Evolutionary conservation across 2,113 vertebrate species (phyloP).

Genomic region (Origma solitaria): DNA sequence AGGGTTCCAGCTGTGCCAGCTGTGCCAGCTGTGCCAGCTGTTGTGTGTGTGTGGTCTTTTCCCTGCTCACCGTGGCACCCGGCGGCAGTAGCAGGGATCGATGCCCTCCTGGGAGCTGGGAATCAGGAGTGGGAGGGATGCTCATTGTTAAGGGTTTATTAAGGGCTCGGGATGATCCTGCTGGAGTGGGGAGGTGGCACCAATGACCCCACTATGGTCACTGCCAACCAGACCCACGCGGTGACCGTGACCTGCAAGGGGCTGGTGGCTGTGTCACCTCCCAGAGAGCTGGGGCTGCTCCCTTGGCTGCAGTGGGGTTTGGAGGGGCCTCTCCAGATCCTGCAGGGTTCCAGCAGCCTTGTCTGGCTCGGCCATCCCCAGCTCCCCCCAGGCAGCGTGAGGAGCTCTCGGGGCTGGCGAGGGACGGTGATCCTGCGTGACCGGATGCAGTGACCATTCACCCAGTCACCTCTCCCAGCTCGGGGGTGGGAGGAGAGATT

Average conservation of each 20-base stretch:
- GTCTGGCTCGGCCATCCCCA: background rate
- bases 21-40: background rate
- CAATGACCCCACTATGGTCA: background rate
- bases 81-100: background rate
- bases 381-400: accelerated
- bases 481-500: background rate
- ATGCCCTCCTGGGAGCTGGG: background rate
- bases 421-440: accelerated
- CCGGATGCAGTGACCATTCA: background rate
- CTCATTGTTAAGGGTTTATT: background rate
- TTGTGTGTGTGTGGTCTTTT: background rate
- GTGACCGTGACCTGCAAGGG: background rate
- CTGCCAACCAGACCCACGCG: background rate
- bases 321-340: background rate
- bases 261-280: background rate
- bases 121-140: background rate
- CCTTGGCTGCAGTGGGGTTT: background rate
- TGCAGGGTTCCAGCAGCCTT: background rate
- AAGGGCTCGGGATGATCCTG: background rate
- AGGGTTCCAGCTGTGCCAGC: background rate
- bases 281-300: background rate
- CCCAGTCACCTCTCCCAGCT: background rate
- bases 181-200: background rate
- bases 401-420: accelerated
- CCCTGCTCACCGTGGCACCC: background rate